A percentile compares a stretch with the other conserved stretches of the same genome.
Conservation (phyloP, 2,888 invertebrate genomes). For the Caenorhabditis becei region DNA sequence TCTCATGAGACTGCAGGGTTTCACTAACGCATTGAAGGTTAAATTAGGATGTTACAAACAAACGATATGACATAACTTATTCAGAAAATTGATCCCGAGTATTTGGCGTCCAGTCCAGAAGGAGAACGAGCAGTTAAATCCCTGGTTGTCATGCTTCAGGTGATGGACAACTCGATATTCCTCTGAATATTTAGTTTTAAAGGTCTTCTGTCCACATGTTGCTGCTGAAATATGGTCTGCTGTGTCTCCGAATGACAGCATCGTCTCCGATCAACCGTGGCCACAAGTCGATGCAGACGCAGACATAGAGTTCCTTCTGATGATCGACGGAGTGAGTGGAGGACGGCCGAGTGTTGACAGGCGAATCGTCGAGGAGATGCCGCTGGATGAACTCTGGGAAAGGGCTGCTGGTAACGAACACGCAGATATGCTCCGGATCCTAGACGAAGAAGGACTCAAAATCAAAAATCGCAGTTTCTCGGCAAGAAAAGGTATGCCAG, state of each 20-base stretch:
- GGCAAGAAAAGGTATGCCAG: constrained; percentile 52
- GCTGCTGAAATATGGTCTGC: constrained; percentile 54
- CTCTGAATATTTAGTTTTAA: no score
- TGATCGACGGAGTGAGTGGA: constrained; percentile 74
- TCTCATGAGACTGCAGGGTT: constrained; percentile 72
- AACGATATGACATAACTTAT: no score
- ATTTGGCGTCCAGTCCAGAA: constrained; percentile 71
- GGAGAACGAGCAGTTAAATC: constrained; percentile 76
- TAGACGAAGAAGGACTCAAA: constrained; percentile 57
- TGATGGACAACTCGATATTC: no score
- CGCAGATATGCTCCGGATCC: constrained; percentile 36
- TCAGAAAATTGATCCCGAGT: constrained; percentile 74
- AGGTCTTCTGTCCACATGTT: constrained; percentile 58
- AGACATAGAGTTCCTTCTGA: constrained; percentile 72
- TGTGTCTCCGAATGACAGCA: neutral
- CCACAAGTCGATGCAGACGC: constrained; percentile 75
- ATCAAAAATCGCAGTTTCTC: constrained; percentile 26
- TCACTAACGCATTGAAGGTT: constrained; percentile 76
- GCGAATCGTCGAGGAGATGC: constrained; percentile 62
- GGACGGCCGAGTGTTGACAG: constrained; percentile 69
- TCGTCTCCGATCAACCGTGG: constrained; percentile 70
- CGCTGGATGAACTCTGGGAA: constrained; percentile 50
- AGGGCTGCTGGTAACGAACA: constrained; percentile 58
- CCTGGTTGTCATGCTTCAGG: constrained; percentile 79
- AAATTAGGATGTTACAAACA: neutral